phyloP scores from a whole-genome alignment of 35 echinoderm and acorn worm genomes.

The Acanthaster planci region DNA sequence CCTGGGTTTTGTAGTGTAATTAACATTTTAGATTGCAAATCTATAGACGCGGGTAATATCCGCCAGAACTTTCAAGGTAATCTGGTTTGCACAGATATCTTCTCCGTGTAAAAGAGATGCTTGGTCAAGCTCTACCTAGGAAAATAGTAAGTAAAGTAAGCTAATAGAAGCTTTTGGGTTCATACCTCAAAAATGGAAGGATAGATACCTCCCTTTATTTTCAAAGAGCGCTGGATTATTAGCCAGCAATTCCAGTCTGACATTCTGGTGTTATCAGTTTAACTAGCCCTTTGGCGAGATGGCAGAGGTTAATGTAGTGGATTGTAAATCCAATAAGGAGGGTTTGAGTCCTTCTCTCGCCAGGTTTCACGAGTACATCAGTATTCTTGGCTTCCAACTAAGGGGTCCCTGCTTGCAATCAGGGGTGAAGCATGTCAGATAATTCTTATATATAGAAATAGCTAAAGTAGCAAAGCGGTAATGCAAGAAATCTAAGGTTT shows the following conservation, averaged over 20 bases:
- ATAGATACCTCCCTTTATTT: slow-evolving; percentile 49
- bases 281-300: slow-evolving; percentile 39
- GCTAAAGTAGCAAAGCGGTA: slow-evolving; percentile 61
- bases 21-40: slow-evolving; percentile 73
- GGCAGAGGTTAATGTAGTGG: slow-evolving; percentile 44
- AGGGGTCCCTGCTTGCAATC: slow-evolving; percentile 16
- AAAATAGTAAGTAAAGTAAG: slow-evolving; percentile 50
- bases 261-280: slow-evolving; percentile 42
- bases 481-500: slow-evolving; percentile 60
- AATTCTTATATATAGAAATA: slow-evolving; percentile 7
- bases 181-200: slow-evolving; percentile 65
- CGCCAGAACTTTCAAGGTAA: slow-evolving; percentile 45
- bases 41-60: slow-evolving; percentile 23
- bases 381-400: slow-evolving; percentile 62
- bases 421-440: not conserved
- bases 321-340: slow-evolving; percentile 55
- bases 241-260: slow-evolving; percentile 42
- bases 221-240: slow-evolving; percentile 32
- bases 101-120: slow-evolving; percentile 55
- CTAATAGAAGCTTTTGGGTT: slow-evolving; percentile 70
- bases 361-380: slow-evolving; percentile 52
- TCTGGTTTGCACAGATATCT: slow-evolving; percentile 38
- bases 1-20: slow-evolving; percentile 65
- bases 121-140: slow-evolving; percentile 45
- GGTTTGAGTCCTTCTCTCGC: slow-evolving; percentile 46